These are phyloP conservation scores for Takifugu flavidus DNA, from an alignment of 2,113 vertebrate species.

Conservation along the genomic window DNA sequence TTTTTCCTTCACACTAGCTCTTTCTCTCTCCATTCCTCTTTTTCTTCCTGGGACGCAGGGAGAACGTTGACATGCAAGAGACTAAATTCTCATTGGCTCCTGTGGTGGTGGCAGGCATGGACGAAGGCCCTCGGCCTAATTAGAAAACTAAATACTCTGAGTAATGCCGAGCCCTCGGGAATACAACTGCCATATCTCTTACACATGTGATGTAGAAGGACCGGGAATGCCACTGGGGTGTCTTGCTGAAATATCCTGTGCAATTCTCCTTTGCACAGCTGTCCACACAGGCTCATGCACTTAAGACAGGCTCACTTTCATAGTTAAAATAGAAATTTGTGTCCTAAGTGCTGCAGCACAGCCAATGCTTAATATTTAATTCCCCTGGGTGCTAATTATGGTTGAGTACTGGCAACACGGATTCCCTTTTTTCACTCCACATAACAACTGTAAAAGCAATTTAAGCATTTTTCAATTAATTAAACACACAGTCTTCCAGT, in stretches of 20 bases:
- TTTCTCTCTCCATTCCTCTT: conserved; percentile 27
- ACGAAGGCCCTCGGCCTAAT: conserved; percentile 85
- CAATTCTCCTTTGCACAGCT: conserved; percentile 91
- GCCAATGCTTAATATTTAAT: conserved; percentile 99
- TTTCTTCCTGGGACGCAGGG: conserved; percentile 53
- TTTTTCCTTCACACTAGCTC: conserved; percentile 56
- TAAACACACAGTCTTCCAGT: conserved; percentile 98
- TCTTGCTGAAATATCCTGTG: conserved; percentile 94
- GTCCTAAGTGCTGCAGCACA: conserved; percentile 98
- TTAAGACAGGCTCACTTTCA: conserved; percentile 91
- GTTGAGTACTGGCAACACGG: conserved; percentile 96
- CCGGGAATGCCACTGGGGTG: conserved; percentile 87
- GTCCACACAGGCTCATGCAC: conserved; percentile 89
- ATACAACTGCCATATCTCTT: conserved; percentile 91
- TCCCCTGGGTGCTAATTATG: conserved; percentile 99
- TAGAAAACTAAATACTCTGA: conserved; percentile 96
- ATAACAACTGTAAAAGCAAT: conserved; percentile 99
- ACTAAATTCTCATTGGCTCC: conserved; percentile 68
- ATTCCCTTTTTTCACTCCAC: conserved; percentile 83
- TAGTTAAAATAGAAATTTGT: conserved; percentile 99
- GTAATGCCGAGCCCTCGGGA: conserved; percentile 88
- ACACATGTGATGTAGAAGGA: conserved; percentile 87
- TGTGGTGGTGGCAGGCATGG: conserved; percentile 65
- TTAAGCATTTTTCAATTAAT: conserved; percentile 99
- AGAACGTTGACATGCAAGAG: conserved; percentile 64